A percentile compares a stretch with the other conserved stretches of the same genome.
Evolutionary conservation across 2,888 invertebrate species (phyloP).

Genomic region (Carabus problematicus): DNA sequence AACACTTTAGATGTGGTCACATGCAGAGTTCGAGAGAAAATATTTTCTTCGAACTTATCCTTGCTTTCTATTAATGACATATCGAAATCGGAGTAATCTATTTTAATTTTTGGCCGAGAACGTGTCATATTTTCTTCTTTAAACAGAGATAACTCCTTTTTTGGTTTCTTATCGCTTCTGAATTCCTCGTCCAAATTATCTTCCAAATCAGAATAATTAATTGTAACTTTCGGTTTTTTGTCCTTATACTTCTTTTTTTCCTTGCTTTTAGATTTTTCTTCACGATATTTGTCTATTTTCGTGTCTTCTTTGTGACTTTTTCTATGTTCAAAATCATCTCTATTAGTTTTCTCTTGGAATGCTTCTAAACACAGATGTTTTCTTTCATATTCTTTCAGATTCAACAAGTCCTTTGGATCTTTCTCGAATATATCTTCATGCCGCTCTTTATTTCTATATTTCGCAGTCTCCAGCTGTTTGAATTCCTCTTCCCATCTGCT

Average conservation of each 20-base stretch:
- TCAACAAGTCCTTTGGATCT: slow-evolving; percentile 18
- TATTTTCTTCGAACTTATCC: slow-evolving; percentile 24
- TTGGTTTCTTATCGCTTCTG: slow-evolving; percentile 16
- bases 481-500: slow-evolving; percentile 8
- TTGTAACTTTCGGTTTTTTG: slow-evolving; percentile 24
- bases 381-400: slow-evolving; percentile 23
- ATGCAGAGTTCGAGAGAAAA: slow-evolving; percentile 5
- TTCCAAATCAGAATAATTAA: slow-evolving; percentile 35
- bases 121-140: slow-evolving; percentile 4
- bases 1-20: background rate
- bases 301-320: slow-evolving; percentile 36
- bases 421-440: slow-evolving; percentile 19
- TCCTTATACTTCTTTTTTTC: slow-evolving; percentile 29
- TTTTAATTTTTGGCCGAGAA: slow-evolving; percentile 34
- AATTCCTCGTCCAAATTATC: slow-evolving; percentile 37
- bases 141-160: background rate
- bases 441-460: slow-evolving; percentile 2
- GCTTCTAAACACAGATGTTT: slow-evolving; percentile 2
- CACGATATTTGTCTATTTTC: slow-evolving; percentile 18
- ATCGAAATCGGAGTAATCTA: slow-evolving; percentile 41
- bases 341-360: slow-evolving; percentile 8
- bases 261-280: slow-evolving; percentile 21
- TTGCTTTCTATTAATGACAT: slow-evolving; percentile 30
- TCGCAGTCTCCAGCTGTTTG: slow-evolving; percentile 8
- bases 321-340: slow-evolving; percentile 25